Evolutionary conservation across 2,113 vertebrate species (phyloP).

Genomic region (Rhinopithecus roxellana): DNA sequence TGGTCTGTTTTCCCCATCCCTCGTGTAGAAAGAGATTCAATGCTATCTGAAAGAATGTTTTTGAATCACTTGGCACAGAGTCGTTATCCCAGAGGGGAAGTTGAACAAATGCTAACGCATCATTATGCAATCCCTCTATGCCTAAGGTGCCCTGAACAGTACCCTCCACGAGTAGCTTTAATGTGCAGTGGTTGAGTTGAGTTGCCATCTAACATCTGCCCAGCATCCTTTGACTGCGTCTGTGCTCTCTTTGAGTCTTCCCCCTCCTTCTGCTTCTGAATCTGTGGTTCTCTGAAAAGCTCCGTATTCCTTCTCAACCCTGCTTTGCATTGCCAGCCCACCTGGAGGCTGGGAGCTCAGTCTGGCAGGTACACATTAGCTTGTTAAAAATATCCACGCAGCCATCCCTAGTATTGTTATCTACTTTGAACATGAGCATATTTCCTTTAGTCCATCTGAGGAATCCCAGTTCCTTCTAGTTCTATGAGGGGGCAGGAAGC

Average conservation of each 20-base stretch:
- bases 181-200: not conserved
- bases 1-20: not conserved
- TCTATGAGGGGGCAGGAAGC: not conserved
- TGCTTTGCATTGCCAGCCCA: constrained; percentile 31
- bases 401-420: not conserved
- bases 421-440: not conserved
- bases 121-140: not conserved
- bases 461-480: constrained; percentile 28
- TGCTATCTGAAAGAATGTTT: not conserved
- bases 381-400: constrained; percentile 66
- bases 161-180: not conserved
- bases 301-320: constrained; percentile 28
- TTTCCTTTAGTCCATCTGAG: constrained; percentile 38
- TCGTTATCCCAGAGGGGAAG: not conserved
- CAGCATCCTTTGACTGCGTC: not conserved
- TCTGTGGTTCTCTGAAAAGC: constrained; percentile 38
- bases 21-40: not conserved
- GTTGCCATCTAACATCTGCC: not conserved
- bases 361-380: constrained; percentile 70
- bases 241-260: not conserved
- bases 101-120: not conserved
- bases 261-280: not conserved
- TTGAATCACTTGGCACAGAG: not conserved
- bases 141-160: not conserved
- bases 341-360: constrained; percentile 61